Evolutionary conservation across 37 sponge, comb jelly and placozoan species (phyloP), one percentile per base, ranked within the genome.

Genomic region (Bolinopsis microptera): DNA sequence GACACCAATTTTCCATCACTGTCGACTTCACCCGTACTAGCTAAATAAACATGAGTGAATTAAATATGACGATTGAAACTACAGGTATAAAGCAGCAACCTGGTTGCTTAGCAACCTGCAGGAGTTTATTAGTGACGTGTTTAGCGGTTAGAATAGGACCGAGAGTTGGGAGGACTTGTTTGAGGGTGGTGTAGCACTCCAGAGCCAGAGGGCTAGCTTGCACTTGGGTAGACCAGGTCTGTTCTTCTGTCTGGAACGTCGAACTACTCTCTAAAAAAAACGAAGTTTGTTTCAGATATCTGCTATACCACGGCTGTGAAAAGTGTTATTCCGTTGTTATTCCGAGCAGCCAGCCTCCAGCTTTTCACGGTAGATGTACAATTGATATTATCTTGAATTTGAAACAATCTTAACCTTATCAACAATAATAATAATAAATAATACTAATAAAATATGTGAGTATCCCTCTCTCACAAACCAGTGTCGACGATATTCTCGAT

Each of bases 401-500:
- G 16, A 61, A 61, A 61, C 9, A 61, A 21, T 61, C 68, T 21
- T 21, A 61, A 61, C 18, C 18, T 61, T 18, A 18, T 18, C 9
- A 18, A 21, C 68, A 61, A 61, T 61, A 21, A 61, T 21, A 61
- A 18, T 21, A 61, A 61, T 18, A 61, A 61, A 61, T 61, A 21
- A 21, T 18, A 61, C 18, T 9, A 61, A 61, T 61, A 61, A 61
- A 61, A 61, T 61, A 61, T 9, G 9, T 61, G 18, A 21, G 68
- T 61, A 61, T 61, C 68, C 68, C 18, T 61, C 18, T 61, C 18
- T 61, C 9, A 48, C 61, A 5, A 23, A 86, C 90, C 90, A 21
- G 90, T 86, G 26, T 86, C 38, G 25, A 86, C 61, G 90, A 86
- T 86, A 27, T 86, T 38, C n/a, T 86, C 90, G 39, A 86, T 86